Percentiles rank a stretch among this genome's conserved stretches.
phyloP scores from a whole-genome alignment of 2,797 vertebrate species.

The Dallia pectoralis region DNA sequence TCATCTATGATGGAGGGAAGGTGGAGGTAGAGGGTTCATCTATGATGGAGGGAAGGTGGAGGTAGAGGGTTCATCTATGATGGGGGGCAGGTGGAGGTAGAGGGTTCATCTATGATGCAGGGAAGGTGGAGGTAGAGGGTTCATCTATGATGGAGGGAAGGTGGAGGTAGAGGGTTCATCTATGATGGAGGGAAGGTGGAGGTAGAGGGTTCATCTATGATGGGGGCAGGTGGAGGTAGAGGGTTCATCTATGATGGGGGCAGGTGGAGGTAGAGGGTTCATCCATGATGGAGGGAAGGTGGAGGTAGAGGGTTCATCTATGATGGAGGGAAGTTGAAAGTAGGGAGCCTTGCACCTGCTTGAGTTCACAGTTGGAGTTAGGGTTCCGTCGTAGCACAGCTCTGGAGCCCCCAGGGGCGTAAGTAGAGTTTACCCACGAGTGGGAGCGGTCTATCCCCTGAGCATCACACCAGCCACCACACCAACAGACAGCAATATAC shows the following conservation, averaged over 20 bases:
- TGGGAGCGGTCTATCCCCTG: constrained; percentile 95
- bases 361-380: constrained; percentile 87
- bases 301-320: neutral
- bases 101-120: too few relatives aligned
- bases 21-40: too few relatives aligned
- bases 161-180: too few relatives aligned
- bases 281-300: constrained; percentile 11
- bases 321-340: constrained; percentile 4
- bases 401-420: constrained; percentile 90
- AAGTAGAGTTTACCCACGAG: constrained; percentile 96
- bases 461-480: constrained; percentile 62
- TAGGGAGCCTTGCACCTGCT: constrained; percentile 81
- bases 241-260: neutral
- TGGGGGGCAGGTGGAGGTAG: too few relatives aligned
- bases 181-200: too few relatives aligned
- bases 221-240: neutral
- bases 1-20: too few relatives aligned
- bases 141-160: too few relatives aligned
- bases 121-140: too few relatives aligned
- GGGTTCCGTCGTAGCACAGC: constrained; percentile 87
- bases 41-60: too few relatives aligned
- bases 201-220: too few relatives aligned
- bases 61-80: too few relatives aligned
- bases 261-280: constrained; percentile 15
- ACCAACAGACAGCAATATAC: constrained; percentile 52